Evolutionary conservation across 1,140 invertebrate species (phyloP), one percentile per base, ranked within the genome.

Genomic region (Drosophila bocqueti): DNA sequence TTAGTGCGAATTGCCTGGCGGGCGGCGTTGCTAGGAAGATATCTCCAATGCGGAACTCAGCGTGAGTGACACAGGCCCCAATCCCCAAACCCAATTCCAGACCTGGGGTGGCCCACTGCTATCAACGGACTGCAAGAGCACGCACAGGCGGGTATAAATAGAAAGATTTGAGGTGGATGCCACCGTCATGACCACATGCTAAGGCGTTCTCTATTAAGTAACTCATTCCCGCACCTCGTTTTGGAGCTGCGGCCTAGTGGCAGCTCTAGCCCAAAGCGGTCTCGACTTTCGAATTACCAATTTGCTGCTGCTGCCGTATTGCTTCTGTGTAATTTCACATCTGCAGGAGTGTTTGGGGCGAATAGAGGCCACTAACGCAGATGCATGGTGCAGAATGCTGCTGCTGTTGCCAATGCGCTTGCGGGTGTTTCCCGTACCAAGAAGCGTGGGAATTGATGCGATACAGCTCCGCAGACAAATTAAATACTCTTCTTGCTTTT

Each of bases 231-330:
- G 10, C 31, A 34, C 40, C 26, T 47, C 50, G 42, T 47, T 79
- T 21, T 50, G 31, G 29, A 45, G 29, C n/a, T 47, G 11, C 65
- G 24, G 21, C 54, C 59, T 55, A 45, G 34, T 65, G 42, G 63
- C 38, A 61, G 21, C 24, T 54, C 46, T 18, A 43, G 76, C 83
- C 78, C 58, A 72, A 54, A 81, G 86, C 87, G 50, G 86, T 91
- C 87, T 75, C 86, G 86, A 66, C 82, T 91, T 83, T 78, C 69
- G 45, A 72, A 83, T 83, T 76, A 91, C 55, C 64, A 69, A 80
- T 72, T 72, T 80, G 47, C 49, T 57, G 64, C 50, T 59, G 68
- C 64, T 47, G 76, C 59, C 42, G 58, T 66, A 54, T 83, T 79
- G 54, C 66, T 76, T 57, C 66, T 76, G 79, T 77, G 67, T 65